These are phyloP conservation scores for Scopus umbretta DNA, from an alignment of 2,113 vertebrate species.

Conservation along the genomic window DNA sequence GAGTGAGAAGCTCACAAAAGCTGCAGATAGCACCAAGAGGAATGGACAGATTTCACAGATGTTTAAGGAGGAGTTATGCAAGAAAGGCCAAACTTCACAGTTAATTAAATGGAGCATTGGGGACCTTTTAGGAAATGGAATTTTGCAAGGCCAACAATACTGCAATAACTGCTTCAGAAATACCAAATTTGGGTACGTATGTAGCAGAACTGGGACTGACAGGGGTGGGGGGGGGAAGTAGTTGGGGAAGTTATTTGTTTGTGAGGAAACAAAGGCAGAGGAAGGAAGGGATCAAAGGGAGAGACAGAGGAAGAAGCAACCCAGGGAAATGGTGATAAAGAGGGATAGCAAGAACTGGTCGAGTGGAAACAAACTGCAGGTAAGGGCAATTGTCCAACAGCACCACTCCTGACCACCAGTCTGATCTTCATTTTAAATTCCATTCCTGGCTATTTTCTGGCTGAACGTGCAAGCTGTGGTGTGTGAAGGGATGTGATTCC, in stretches of 20 bases:
- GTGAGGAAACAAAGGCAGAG: background rate
- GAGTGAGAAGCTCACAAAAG: background rate
- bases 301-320: background rate
- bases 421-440: background rate
- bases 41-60: background rate
- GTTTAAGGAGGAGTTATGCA: background rate
- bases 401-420: background rate
- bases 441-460: background rate
- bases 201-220: background rate
- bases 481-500: background rate
- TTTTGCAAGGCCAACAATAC: background rate
- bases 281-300: background rate
- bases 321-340: background rate
- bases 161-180: background rate
- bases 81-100: background rate
- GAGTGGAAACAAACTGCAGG: background rate
- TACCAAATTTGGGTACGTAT: background rate
- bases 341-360: background rate
- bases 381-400: background rate
- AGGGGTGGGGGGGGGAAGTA: background rate
- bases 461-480: background rate
- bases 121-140: background rate
- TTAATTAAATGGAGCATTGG: background rate
- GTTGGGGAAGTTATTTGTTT: background rate
- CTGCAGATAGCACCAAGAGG: background rate